Percentiles rank a stretch among this genome's conserved stretches.
Conservation (phyloP, 2,797 vertebrate genomes). For the Chelmon rostratus region DNA sequence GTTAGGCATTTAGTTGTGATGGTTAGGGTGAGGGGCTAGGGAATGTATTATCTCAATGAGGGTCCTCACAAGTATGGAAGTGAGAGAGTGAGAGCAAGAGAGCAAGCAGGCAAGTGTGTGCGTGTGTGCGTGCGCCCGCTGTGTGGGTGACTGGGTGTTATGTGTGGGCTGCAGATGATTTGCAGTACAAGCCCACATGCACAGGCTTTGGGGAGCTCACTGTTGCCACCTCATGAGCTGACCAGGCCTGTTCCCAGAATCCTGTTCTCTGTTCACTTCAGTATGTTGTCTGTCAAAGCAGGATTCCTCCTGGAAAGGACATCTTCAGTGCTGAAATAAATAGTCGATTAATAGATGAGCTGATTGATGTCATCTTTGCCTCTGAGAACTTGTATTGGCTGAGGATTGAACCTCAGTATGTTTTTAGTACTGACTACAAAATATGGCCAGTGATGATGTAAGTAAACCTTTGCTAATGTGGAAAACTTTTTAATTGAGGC, state of each 20-base stretch:
- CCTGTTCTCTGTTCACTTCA: slow-evolving; percentile 20
- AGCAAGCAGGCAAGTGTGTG: too few relatives aligned
- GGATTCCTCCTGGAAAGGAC: neutral
- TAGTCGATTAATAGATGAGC: too few relatives aligned
- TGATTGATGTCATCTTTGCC: neutral
- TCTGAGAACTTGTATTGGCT: neutral
- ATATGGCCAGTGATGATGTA: neutral
- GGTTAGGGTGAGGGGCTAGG: too few relatives aligned
- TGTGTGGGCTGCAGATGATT: slow-evolving; percentile 20
- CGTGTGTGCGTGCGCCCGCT: slow-evolving; percentile 1
- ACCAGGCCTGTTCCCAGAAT: neutral
- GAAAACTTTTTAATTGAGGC: too few relatives aligned
- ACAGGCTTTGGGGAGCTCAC: neutral
- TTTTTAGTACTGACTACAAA: neutral
- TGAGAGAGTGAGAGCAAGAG: too few relatives aligned
- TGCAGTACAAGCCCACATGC: neutral
- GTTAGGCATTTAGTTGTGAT: too few relatives aligned
- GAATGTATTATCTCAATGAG: too few relatives aligned
- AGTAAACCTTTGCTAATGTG: neutral
- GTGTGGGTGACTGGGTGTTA: neutral
- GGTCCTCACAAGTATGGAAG: too few relatives aligned
- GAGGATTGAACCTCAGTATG: neutral
- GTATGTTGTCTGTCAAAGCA: neutral
- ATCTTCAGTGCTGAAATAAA: neutral
- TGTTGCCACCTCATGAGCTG: slow-evolving; percentile 6